Conservation (phyloP, 1,140 invertebrate genomes). For the Calephelis nemesis region DNA sequence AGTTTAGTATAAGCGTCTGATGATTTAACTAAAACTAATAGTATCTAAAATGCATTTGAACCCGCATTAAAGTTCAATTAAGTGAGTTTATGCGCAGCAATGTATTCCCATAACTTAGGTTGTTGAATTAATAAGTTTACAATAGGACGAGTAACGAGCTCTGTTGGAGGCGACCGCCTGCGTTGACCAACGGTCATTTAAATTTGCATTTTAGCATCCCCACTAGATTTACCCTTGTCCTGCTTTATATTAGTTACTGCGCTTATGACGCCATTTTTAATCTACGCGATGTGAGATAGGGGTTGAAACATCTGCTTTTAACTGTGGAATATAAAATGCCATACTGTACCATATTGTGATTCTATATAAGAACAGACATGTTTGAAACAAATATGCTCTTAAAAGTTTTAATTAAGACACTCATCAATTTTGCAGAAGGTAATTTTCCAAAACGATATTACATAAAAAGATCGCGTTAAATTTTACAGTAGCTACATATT, state of each 20-base stretch:
- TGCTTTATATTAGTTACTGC: constrained; percentile 32
- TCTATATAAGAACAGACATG: no score
- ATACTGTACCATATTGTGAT: neutral
- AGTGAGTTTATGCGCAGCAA: constrained; percentile 59
- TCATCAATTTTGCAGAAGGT: no score
- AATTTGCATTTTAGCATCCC: constrained; percentile 72
- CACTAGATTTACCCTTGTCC: constrained; percentile 39
- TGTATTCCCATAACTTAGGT: constrained; percentile 59
- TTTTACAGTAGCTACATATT: no score
- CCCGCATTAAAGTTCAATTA: constrained; percentile 75
- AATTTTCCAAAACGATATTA: no score
- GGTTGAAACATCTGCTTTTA: constrained; percentile 20
- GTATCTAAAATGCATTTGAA: constrained; percentile 32
- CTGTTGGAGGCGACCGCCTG: constrained; percentile 49
- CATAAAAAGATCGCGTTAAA: no score
- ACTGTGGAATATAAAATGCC: neutral
- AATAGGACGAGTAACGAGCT: constrained; percentile 60
- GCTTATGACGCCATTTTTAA: constrained; percentile 46
- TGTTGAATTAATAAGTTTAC: constrained; percentile 72
- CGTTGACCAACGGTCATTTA: constrained; percentile 53
- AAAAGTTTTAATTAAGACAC: no score
- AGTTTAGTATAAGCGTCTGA: neutral
- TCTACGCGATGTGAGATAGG: constrained; percentile 31
- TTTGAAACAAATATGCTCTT: no score
- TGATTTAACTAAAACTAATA: constrained; percentile 35